Evolutionary conservation across 1,140 invertebrate genomes (phyloP), one percentile per base, ranked within the genome.

Genomic region (Caerostris darwini): DNA sequence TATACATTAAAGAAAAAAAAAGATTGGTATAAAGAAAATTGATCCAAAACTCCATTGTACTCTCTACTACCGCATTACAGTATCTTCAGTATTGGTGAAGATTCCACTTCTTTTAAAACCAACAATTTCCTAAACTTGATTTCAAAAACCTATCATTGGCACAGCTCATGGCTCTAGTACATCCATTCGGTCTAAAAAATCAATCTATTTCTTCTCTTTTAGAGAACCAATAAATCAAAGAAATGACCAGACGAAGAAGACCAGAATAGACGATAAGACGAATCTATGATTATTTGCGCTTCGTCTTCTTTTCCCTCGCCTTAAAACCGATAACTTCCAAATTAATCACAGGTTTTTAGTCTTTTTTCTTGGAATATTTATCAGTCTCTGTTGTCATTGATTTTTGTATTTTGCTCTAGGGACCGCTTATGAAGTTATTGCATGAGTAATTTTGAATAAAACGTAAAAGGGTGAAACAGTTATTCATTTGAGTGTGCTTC

Each of bases 271-370:
- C 92, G 92, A 94, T 94, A 94, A 94, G 92, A 94, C 64, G 81
- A 94, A 94, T 94, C 92, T 89, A 94, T 94, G 92, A 94, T 94
- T 94, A 94, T 94, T 94, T 86, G n/a, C 85, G 90, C 81, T 81
- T 82, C 85, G 69, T 89, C 54, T 71, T 93, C 92, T 71, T 93
- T 54, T 83, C 58, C 34, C 19, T 83, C 59, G 56, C 77, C 92
- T 77, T 94, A 94, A 94, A 94, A 88, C 92, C 92, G 85, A 94
- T 94, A 94, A 94, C 92, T 94, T 94, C 85, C 58, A 77, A 94
- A 94, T 94, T 94, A 94, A 94, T 94, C 92, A 94, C 67, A 56
- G n/a, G 85, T 88, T 87, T 94, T 93, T 61, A 77, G 64, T 19
- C 54, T 93, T 83, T 71, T 87, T 71, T 5, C 34, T 34, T 91